Base-by-base conservation (phyloP, 2,888 invertebrate genomes). In the Tiliacea citrago region DNA sequence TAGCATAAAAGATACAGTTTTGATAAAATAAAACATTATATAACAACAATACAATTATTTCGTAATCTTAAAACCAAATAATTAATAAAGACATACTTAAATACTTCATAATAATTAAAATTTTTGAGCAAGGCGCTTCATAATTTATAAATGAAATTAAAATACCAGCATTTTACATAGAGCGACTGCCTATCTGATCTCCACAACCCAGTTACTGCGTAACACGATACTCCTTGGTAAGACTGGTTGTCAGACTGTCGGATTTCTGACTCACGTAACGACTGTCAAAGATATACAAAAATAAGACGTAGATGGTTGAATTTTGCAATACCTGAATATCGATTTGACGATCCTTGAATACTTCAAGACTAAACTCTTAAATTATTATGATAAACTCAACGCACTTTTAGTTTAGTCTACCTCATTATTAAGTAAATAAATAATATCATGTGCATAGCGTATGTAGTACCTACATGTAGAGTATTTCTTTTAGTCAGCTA, bases 401-500 rank as follows among this genome's bases (percentile, higher is more conserved):
- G 68, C 24, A 18, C 62, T 55, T 24, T 68, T 39, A 71, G 66
- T 82, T 82, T 78, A 78, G 78, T 82, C 74, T 78, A 58, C n/a
- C 9, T 21, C 53, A 29, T 66, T 66, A 78, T 69, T 58, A 55
- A 58, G 49, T 29, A 35, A 62, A 68, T 61, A 60, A 62, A 61
- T 60, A 72, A 60, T 67, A 65, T 45, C 53, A 13, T 18, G n/a
- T 60, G 49, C 51, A 7, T 2, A 42, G 3, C 39, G 18, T 47
- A 49, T 5, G n/a, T 68, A 45, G 35, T 45, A 18, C n/a, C n/a
- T n/a, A n/a, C 18, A 8, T 68, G 42, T 16, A 21, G 35, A 35
- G 47, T 53, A 74, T 29, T 62, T 75, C n/a, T 75, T 78, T 75
- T 70, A 70, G 49, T 13, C 9, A 24, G 65, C 69, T 61, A 71